Evolutionary conservation across 2,113 vertebrate genomes (phyloP).

Genomic region (Corynorhinus townsendii): DNA sequence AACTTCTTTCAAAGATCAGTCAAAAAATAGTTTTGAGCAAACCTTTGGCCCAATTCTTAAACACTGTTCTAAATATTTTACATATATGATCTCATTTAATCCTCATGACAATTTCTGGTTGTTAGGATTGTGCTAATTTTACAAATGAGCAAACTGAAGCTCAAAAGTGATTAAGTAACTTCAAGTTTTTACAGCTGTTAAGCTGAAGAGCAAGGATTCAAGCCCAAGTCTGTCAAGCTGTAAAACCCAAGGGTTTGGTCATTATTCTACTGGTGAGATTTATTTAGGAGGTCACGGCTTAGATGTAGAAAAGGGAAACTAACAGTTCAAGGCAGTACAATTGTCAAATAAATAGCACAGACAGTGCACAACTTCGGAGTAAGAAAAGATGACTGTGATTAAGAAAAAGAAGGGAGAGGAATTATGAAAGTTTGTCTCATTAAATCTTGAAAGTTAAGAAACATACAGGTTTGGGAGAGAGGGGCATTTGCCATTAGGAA

Average conservation of each 20-base stretch:
- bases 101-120: neutral
- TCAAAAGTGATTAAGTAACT: neutral
- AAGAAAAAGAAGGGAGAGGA: neutral
- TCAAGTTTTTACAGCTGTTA: neutral
- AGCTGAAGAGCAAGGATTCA: neutral
- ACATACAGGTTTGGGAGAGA: neutral
- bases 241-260: neutral
- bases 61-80: neutral
- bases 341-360: neutral
- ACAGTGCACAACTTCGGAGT: neutral
- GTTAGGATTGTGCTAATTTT: neutral
- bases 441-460: neutral
- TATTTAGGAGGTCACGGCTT: neutral
- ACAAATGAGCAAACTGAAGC: neutral
- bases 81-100: neutral
- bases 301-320: neutral
- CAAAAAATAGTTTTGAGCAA: neutral
- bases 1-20: neutral
- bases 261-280: neutral
- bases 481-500: neutral
- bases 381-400: neutral
- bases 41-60: neutral
- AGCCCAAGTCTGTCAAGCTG: neutral
- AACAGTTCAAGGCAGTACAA: neutral
- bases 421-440: neutral